These are phyloP conservation scores for Ctenosaura bakeri DNA, from an alignment of 2,797 vertebrate species.

Conservation along the genomic window DNA sequence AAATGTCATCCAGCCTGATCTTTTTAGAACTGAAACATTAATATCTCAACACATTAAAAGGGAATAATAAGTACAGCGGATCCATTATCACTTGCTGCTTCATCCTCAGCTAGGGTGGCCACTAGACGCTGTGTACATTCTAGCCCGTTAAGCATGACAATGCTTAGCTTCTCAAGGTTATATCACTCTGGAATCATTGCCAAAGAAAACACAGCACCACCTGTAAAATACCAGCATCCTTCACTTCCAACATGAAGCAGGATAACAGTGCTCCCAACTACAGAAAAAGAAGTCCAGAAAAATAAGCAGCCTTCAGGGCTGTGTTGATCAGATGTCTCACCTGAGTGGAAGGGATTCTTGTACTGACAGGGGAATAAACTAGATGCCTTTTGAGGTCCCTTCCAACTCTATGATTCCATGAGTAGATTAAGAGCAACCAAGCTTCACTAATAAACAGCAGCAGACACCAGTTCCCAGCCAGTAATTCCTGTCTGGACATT, in stretches of 20 bases:
- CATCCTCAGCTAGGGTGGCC: background rate
- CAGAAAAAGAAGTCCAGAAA: background rate
- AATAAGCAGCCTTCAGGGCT: background rate
- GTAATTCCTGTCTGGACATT: background rate
- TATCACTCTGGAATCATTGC: too few species aligned
- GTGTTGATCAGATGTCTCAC: background rate
- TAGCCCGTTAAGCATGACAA: background rate
- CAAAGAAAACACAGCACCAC: background rate
- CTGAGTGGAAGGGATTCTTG: background rate
- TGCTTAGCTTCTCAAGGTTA: background rate
- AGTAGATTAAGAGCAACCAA: background rate
- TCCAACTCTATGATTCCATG: too few species aligned
- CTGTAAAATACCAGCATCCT: background rate
- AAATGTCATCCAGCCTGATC: slow-evolving; percentile 53
- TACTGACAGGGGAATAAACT: too few species aligned
- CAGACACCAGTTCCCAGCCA: background rate
- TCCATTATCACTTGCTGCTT: background rate
- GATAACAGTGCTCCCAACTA: background rate
- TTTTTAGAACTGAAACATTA: slow-evolving; percentile 42
- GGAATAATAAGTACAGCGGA: slow-evolving; percentile 32
- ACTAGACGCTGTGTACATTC: background rate
- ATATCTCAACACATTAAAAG: slow-evolving; percentile 37
- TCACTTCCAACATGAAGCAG: background rate
- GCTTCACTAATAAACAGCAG: too few species aligned
- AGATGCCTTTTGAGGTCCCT: too few species aligned